Conservation (phyloP, 2,797 vertebrate species). For the Hyperoplus immaculatus region DNA sequence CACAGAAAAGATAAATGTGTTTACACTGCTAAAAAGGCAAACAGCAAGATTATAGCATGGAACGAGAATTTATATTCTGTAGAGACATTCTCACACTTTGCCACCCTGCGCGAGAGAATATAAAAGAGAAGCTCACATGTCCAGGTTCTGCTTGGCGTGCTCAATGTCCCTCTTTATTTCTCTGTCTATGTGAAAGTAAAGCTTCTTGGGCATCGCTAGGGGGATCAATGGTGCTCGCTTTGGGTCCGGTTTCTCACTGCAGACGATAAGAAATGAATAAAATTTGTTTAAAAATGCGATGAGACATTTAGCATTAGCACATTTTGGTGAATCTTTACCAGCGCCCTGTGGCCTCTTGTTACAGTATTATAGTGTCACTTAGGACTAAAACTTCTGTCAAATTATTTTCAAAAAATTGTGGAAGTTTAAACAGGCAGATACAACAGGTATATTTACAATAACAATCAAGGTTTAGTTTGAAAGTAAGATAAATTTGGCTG, state of each 20-base stretch:
- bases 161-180: slow-evolving; percentile 90
- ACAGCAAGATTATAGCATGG: slow-evolving; percentile 7
- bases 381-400: not conserved
- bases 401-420: not conserved
- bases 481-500: not conserved
- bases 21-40: slow-evolving; percentile 46
- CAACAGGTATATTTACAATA: not conserved
- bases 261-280: slow-evolving; percentile 14
- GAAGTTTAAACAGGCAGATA: not conserved
- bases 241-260: slow-evolving; percentile 83
- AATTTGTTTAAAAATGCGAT: not conserved
- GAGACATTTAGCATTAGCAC: not conserved
- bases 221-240: slow-evolving; percentile 85
- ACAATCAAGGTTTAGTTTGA: not conserved
- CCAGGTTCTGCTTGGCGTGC: slow-evolving; percentile 89
- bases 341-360: not conserved
- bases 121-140: slow-evolving; percentile 82
- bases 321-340: not conserved
- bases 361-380: not conserved
- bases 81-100: not conserved
- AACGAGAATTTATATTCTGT: not conserved
- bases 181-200: slow-evolving; percentile 89
- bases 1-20: slow-evolving; percentile 46
- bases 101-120: not conserved
- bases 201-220: slow-evolving; percentile 88